Conservation (phyloP, 1,140 invertebrate species). For the Trialeurodes vaporariorum region DNA sequence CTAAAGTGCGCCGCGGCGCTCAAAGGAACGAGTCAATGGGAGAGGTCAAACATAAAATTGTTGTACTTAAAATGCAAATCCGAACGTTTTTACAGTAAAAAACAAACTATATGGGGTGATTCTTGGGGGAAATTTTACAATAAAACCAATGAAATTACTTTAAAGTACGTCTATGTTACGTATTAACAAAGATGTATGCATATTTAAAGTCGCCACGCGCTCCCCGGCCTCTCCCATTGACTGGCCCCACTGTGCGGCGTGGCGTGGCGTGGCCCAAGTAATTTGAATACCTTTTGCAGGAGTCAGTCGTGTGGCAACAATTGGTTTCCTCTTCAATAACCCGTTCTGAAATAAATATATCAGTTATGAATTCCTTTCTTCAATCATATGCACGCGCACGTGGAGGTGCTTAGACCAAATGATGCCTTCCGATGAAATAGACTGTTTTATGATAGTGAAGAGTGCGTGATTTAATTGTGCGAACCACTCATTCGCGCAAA, state of each 20-base stretch:
- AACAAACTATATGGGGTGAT: neutral
- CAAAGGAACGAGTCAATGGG: neutral
- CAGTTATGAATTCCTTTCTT: neutral
- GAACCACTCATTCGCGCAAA: no score
- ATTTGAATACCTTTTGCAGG: neutral
- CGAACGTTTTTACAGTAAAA: neutral
- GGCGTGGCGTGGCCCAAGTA: neutral
- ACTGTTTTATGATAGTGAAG: no score
- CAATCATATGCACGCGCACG: neutral
- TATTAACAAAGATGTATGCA: neutral
- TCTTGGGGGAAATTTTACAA: neutral
- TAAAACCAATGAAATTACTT: neutral
- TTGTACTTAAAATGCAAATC: neutral
- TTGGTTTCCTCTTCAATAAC: neutral
- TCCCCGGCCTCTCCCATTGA: neutral
- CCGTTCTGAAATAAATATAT: neutral
- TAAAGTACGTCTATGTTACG: no score
- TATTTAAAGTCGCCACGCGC: neutral
- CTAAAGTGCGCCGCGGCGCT: neutral
- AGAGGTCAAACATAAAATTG: neutral
- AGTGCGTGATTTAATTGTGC: no score
- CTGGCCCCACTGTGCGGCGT: neutral
- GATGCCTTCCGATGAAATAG: neutral
- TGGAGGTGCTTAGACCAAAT: neutral
- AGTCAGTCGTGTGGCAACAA: neutral